A percentile compares a stretch with the other conserved stretches of the same genome.
phyloP scores from a whole-genome alignment of 2,888 invertebrate genomes.

The Halocaridina rubra region DNA sequence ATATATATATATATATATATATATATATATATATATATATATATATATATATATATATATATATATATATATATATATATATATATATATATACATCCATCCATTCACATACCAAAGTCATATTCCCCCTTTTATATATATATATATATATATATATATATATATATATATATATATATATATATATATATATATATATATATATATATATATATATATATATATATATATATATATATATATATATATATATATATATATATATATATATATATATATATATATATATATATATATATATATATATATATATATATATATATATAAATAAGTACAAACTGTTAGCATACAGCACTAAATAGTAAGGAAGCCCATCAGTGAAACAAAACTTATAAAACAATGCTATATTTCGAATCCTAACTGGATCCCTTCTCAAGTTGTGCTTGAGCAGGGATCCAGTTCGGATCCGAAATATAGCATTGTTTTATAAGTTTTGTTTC shows the following conservation, averaged over 20 bases:
- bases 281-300: neutral
- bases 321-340: neutral
- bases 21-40: neutral
- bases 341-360: too few species aligned
- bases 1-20: neutral
- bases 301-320: neutral
- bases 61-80: neutral
- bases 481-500: too few species aligned
- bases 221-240: neutral
- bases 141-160: neutral
- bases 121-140: too few species aligned
- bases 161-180: neutral
- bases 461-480: too few species aligned
- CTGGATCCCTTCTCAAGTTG: too few species aligned
- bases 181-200: neutral
- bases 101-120: too few species aligned
- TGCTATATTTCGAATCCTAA: too few species aligned
- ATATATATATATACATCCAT: too few species aligned
- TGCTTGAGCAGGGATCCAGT: too few species aligned
- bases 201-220: neutral
- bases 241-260: neutral
- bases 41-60: neutral
- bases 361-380: too few species aligned
- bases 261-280: neutral
- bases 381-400: too few species aligned